Base-by-base conservation (phyloP, 2,888 invertebrate species). In the Ariolimax columbianus region DNA sequence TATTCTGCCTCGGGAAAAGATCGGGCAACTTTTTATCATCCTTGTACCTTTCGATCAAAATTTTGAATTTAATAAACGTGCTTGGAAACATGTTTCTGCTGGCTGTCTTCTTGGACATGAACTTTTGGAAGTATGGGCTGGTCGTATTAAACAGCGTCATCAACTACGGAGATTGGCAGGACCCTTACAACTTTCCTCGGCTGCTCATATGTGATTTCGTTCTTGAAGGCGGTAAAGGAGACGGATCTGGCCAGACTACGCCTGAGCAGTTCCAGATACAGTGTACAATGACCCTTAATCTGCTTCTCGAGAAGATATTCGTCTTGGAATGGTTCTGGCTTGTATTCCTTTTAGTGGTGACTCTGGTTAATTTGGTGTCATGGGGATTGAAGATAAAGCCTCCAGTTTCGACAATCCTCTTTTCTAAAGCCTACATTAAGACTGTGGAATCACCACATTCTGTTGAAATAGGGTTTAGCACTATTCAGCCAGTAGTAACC, bases 251-350 rank as follows among this genome's bases (percentile, higher is more conserved):
- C 7, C 33, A 23, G n/a, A 1, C 30, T 6, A 19, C 38, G 14
- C 66, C 75, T 1, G 81, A 43, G n/a, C 51, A n/a, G 6, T 78
- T 51, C n/a, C 72, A 86, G 14, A 38, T 86, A 19, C 84, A 86
- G 59, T 86, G 86, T 47, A 66, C 78, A 9, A 82, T 86, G 82
- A 66, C 82, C 40, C 63, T 86, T 9, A 86, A 86, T 68, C 73
- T 79, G 11, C 72, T 86, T 7, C 68, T 86, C 19, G 86, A 84
- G 73, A 86, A 86, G 43, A 72, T 86, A n/a, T 86, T 86, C 55
- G 84, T 82, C 19, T 11, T 86, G 26, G 72, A 78, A 68, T 86
- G 84, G 84, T 86, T 86, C 38, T 86, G 86, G 86, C 40, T 86
- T 26, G 38, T 79, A 14, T 55, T 84, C 26, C 72, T 86, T 0